Evolutionary conservation across 1,140 invertebrate genomes (phyloP), one percentile per base, ranked within the genome.

Genomic region (Drosophila gunungcola): DNA sequence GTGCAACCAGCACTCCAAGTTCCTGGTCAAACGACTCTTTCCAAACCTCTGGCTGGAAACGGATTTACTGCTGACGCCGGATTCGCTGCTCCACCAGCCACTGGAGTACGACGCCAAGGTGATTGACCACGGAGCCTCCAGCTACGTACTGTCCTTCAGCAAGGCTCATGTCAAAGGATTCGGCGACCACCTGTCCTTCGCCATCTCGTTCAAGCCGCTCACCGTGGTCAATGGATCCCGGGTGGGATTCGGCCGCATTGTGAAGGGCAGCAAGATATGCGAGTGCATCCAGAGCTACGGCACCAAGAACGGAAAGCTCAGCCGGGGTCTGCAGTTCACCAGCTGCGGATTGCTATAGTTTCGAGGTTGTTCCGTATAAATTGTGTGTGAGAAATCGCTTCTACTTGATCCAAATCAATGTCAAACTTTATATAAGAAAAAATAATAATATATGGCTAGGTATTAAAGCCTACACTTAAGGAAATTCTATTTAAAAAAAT

Each of bases 281-380:
- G 84, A 92, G 16, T 65, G 64, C 42, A 65, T 92, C 0, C 88
- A 92, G 51, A 69, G 75, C 34, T 91, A 84, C 29, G 88, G 85
- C 56, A 90, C 90, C 16, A 90, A 91, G 41, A 91, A 91, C 38
- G 90, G 90, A 0, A 91, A 86, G 68, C 76, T 89, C 21, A 84
- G 49, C 16, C 82, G 77, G 1, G 51, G 67, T 3, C 54, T 91
- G 6, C 4, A 46, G 1, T 83, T 91, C 3, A 78, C 77, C 12
- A 49, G 41, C 34, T 91, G 90, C 48, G 90, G 90, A 0, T 16
- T 90, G 7, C 43, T 81, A 0, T 85, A 70, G 61, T 41, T 41
- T 6, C 6, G 45, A 12, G n/a, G 25, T 13, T 13, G 46, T 16
- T 5, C 25, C 43, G 3, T 12, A 11, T 21, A 80, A 80, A 74